Conservation (phyloP, 2,113 vertebrate genomes). For the Odocoileus virginianus region DNA sequence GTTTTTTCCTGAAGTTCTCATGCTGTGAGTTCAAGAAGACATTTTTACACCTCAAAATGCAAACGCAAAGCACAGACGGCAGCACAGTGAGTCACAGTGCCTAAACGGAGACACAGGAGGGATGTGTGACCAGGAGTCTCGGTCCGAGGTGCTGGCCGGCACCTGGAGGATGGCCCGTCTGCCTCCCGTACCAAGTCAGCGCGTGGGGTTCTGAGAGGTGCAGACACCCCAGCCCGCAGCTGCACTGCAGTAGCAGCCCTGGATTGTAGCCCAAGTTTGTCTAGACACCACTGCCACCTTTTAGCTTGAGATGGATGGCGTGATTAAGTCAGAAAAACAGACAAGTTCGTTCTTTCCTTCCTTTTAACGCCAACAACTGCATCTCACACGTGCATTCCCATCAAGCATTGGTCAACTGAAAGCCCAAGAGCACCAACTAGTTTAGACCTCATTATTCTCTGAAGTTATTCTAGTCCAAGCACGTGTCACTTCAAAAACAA, state of each 20-base stretch:
- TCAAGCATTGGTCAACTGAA: background rate
- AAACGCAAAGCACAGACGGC: background rate
- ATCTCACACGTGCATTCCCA: background rate
- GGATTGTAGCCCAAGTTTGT: constrained; percentile 46
- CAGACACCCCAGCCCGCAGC: constrained; percentile 44
- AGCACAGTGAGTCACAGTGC: background rate
- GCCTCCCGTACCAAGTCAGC: background rate
- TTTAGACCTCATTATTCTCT: background rate
- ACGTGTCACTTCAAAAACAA: background rate
- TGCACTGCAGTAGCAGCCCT: constrained; percentile 43
- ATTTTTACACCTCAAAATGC: background rate
- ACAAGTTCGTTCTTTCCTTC: background rate
- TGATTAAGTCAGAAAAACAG: background rate
- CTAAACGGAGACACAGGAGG: background rate
- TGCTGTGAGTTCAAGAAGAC: constrained; percentile 82
- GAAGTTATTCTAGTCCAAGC: background rate
- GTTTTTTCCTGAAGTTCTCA: constrained; percentile 91
- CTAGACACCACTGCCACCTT: constrained; percentile 48
- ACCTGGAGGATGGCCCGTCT: background rate
- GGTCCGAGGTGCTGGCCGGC: background rate
- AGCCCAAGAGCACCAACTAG: background rate
- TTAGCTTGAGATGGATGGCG: background rate
- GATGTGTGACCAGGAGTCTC: background rate
- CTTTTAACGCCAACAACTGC: background rate
- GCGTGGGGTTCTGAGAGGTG: background rate